phyloP scores from a whole-genome alignment of 1,140 invertebrate genomes.

The Bradysia coprophila region DNA sequence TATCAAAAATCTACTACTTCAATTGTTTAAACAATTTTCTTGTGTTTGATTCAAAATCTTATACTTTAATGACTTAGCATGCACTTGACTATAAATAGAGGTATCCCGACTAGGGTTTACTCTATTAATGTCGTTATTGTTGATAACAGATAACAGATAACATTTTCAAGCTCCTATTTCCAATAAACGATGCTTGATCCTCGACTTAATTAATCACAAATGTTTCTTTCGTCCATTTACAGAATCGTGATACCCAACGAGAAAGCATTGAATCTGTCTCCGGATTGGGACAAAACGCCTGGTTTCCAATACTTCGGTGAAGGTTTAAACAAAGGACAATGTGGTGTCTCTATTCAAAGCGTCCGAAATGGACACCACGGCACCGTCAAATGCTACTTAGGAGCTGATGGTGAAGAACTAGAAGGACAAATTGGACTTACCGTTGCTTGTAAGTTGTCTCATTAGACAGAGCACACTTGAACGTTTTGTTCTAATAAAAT shows the following conservation, averaged over 20 bases:
- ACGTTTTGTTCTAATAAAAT: background rate
- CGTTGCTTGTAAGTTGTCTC: constrained; percentile 55
- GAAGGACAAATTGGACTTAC: constrained; percentile 36
- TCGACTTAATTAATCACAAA: too few species aligned
- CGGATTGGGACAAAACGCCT: constrained; percentile 18
- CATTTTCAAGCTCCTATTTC: too few species aligned
- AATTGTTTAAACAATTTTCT: too few species aligned
- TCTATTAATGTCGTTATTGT: too few species aligned
- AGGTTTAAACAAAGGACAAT: constrained; percentile 38
- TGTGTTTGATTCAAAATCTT: too few species aligned
- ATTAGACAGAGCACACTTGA: background rate
- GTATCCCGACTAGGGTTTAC: too few species aligned
- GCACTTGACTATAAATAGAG: too few species aligned
- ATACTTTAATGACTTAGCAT: too few species aligned
- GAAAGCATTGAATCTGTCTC: constrained; percentile 14
- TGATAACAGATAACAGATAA: too few species aligned
- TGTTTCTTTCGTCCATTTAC: background rate
- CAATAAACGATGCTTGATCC: too few species aligned
- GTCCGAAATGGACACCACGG: constrained; percentile 45
- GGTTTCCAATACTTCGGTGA: constrained; percentile 29
- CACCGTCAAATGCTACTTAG: constrained; percentile 38
- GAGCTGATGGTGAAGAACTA: constrained; percentile 27
- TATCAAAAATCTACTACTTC: too few species aligned
- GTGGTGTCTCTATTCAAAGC: constrained; percentile 39
- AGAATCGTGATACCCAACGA: constrained; percentile 27